A percentile compares a stretch with the other conserved stretches of the same genome.
Conservation (phyloP, 2,797 vertebrate species). For the Anas georgica region DNA sequence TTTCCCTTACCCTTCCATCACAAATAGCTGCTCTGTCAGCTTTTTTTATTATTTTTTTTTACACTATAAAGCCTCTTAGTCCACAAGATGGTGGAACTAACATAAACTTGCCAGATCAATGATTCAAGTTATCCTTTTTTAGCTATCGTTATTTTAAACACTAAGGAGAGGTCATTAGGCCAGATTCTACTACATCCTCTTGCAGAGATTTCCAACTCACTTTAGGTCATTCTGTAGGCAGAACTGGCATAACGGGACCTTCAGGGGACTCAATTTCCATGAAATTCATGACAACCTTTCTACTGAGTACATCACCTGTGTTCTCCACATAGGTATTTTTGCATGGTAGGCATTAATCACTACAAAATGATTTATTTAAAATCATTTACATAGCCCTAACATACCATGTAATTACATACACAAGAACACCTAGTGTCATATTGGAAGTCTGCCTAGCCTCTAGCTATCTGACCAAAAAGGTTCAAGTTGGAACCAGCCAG, state of each 20-base stretch:
- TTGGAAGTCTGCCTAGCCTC: background rate
- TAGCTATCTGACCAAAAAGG: background rate
- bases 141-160: background rate
- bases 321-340: background rate
- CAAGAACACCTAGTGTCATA: background rate
- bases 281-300: background rate
- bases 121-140: background rate
- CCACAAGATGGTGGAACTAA: background rate
- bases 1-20: background rate
- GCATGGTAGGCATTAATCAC: background rate
- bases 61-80: background rate
- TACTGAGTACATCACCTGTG: background rate
- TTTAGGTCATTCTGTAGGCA: background rate
- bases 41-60: too few relatives aligned
- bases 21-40: background rate
- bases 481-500: background rate
- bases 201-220: background rate
- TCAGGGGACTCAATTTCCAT: background rate
- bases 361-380: background rate
- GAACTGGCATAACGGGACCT: background rate
- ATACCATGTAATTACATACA: background rate
- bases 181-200: background rate
- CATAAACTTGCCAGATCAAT: background rate
- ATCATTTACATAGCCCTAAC: background rate
- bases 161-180: background rate